Evolutionary conservation across 2,888 invertebrate genomes (phyloP).

Genomic region (Dioctria rufipes): DNA sequence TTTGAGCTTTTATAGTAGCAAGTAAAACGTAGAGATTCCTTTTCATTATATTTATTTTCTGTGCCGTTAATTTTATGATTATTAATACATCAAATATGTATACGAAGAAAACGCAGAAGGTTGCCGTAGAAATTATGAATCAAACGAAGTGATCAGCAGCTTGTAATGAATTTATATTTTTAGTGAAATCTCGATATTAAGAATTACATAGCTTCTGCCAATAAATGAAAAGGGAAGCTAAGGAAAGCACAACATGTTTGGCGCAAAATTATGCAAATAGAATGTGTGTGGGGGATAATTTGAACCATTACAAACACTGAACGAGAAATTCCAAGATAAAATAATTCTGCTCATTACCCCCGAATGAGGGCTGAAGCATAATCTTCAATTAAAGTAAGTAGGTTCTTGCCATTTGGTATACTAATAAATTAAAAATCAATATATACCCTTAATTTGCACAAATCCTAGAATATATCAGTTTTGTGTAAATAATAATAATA

Average conservation of each 20-base stretch:
- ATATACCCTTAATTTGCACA: no score
- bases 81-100: background rate
- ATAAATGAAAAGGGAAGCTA: background rate
- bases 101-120: background rate
- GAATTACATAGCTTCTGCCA: background rate
- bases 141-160: background rate
- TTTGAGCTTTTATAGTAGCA: constrained; percentile 4
- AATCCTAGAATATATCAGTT: no score
- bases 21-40: background rate
- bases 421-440: no score
- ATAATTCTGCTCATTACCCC: no score
- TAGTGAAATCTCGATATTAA: background rate
- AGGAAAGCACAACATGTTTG: background rate
- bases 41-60: constrained; percentile 53
- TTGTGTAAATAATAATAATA: no score
- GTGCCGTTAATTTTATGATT: constrained; percentile 55
- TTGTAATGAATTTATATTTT: background rate
- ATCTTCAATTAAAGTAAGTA: no score
- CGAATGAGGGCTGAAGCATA: no score
- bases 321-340: background rate
- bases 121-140: background rate
- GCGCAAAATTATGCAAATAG: background rate
- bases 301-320: background rate
- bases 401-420: no score
- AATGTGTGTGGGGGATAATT: background rate